Evolutionary conservation across 1,140 invertebrate species (phyloP).

Genomic region (Cephus cinctus): DNA sequence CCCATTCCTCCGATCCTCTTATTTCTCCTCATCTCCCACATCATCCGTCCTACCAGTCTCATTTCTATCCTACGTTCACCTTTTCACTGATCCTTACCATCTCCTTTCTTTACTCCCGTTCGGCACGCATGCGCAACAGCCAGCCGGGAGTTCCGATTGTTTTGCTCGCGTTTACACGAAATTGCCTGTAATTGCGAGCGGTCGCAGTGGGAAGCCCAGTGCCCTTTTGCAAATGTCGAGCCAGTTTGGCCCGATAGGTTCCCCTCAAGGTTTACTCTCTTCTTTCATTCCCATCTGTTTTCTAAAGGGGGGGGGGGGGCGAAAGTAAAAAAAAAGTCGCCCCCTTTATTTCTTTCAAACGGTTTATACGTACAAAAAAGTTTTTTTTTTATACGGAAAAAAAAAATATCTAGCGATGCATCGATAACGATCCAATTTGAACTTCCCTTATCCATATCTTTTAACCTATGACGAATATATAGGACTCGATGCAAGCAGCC

Average conservation of each 20-base stretch:
- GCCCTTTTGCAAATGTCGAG: constrained; percentile 22
- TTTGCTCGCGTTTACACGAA: constrained; percentile 37
- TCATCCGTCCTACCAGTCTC: constrained; percentile 20
- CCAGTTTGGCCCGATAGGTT: background rate
- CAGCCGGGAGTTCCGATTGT: constrained; percentile 34
- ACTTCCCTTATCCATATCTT: too few relatives aligned
- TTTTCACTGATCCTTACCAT: constrained; percentile 18
- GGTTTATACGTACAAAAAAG: too few relatives aligned
- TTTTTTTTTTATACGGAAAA: too few relatives aligned
- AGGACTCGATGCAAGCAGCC: too few relatives aligned
- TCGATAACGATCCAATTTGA: too few relatives aligned
- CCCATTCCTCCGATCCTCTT: constrained; percentile 6
- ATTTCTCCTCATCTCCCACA: background rate
- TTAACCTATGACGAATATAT: too few relatives aligned
- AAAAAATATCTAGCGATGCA: too few relatives aligned
- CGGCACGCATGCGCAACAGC: constrained; percentile 24
- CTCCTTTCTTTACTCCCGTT: constrained; percentile 13
- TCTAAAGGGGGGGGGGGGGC: too few relatives aligned
- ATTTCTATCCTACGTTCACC: constrained; percentile 14
- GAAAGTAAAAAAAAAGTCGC: too few relatives aligned
- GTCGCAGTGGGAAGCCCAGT: constrained; percentile 17
- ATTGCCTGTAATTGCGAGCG: constrained; percentile 39
- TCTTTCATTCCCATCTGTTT: too few relatives aligned
- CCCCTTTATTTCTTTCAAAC: too few relatives aligned
- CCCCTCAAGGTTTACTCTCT: too few relatives aligned